These are phyloP conservation scores for Phainopepla nitens DNA, from an alignment of 2,113 vertebrate genomes.

Conservation along the genomic window DNA sequence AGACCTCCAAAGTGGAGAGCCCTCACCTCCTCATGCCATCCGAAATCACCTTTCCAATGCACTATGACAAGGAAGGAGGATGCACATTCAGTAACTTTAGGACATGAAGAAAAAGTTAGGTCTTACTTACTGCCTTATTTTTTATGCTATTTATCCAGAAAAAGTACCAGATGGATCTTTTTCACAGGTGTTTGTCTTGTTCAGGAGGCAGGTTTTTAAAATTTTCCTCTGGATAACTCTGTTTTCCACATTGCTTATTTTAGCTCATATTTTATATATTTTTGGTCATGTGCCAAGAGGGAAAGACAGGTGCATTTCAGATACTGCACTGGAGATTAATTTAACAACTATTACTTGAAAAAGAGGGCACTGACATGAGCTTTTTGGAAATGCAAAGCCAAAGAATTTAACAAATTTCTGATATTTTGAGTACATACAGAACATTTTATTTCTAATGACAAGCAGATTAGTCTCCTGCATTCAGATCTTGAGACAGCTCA, in stretches of 20 bases:
- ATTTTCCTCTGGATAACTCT: neutral
- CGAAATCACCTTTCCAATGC: neutral
- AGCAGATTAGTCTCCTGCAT: neutral
- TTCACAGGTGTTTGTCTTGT: neutral
- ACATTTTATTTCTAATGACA: neutral
- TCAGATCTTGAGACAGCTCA: neutral
- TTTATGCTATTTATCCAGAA: neutral
- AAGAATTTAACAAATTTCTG: neutral
- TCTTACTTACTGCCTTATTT: neutral
- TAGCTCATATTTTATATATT: neutral
- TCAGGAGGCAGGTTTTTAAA: neutral
- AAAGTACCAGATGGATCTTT: neutral
- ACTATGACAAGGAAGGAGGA: neutral
- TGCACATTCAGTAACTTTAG: neutral
- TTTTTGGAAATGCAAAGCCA: neutral
- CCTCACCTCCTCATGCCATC: neutral
- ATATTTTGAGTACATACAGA: neutral
- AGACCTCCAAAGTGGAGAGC: neutral
- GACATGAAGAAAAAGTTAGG: neutral
- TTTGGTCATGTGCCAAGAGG: neutral
- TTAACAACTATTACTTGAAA: neutral
- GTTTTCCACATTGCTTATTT: neutral
- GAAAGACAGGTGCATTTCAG: neutral
- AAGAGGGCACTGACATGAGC: neutral
- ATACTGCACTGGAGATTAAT: neutral